A percentile compares a stretch with the other conserved stretches of the same genome.
phyloP scores from a whole-genome alignment of 2,113 vertebrate species.

The Elaphurus davidianus region DNA sequence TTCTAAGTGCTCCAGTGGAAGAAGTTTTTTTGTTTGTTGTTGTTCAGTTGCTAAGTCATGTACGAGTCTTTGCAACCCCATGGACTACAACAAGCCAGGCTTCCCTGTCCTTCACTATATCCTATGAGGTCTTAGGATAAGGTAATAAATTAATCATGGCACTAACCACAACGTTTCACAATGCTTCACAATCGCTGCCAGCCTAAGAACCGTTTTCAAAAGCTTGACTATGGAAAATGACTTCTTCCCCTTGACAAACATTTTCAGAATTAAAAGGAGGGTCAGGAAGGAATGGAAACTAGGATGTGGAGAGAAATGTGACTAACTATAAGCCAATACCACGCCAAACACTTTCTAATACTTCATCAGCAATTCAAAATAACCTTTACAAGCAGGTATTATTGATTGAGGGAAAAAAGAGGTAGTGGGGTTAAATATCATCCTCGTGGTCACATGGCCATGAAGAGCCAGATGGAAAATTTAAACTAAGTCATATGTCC shows the following conservation, averaged over 20 bases:
- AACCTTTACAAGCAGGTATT: neutral
- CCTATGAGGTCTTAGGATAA: neutral
- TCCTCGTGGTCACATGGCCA: neutral
- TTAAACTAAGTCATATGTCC: neutral
- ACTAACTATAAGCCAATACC: neutral
- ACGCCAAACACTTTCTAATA: neutral
- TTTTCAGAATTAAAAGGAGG: neutral
- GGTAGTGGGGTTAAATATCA: neutral
- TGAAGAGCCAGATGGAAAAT: neutral
- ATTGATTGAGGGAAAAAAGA: neutral
- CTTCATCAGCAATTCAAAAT: neutral
- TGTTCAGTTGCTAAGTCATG: neutral
- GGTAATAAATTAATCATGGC: neutral
- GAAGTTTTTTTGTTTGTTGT: neutral
- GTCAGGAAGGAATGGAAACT: neutral
- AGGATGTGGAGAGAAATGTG: neutral
- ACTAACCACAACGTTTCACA: neutral
- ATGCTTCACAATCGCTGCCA: neutral
- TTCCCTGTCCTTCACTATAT: neutral
- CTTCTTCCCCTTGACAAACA: neutral
- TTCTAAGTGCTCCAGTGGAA: neutral
- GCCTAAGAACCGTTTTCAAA: neutral
- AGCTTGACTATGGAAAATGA: neutral
- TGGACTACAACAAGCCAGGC: neutral
- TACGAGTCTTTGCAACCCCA: neutral